Evolutionary conservation across 2,797 vertebrate species (phyloP), one percentile per base, ranked within the genome.

Genomic region (Periparus ater): DNA sequence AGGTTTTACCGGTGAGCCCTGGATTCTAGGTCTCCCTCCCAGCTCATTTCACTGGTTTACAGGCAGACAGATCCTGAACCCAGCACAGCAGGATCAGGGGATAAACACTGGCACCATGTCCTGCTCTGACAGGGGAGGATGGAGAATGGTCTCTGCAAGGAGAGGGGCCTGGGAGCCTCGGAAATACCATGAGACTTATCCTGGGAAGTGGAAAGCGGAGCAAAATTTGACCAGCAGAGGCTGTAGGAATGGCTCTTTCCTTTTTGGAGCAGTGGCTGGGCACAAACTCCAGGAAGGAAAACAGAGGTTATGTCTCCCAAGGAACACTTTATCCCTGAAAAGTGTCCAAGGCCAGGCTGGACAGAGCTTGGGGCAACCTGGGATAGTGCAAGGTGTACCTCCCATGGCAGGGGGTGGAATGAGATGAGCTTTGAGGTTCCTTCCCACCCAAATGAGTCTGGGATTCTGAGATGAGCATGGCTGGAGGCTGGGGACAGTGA

Each of bases 401-500:
- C 36, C 23, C 20, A 34, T 22, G 17, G n/a, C 44, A 89, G 23
- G 23, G 26, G 32, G 11, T 27, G 17, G 29, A 22, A 22, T 0
- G 1, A 20, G 25, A 51, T 51, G 65, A 30, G 10, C 14, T 58
- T 77, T 51, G 27, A 58, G 21, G 25, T 34, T 42, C n/a, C n/a
- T 65, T 51, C 58, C 38, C 19, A 47, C 14, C 10, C 58, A 30
- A 34, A 45, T 17, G 17, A 44, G 15, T 63, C 50, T 76, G 66
- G 50, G 30, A 71, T 71, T 58, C 51, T 72, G n/a, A 20, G 51
- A 45, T 20, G 51, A 73, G 45, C 18, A 30, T 16, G 19, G 38
- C 15, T 65, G n/a, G 22, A 62, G 22, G 9, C 0, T 48, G 50
- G 25, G 42, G 70, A 77, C 53, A 74, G 32, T 0, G 0, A 48